Percentiles rank a stretch among this genome's conserved stretches.
These are phyloP conservation scores for Danio choprae DNA, from an alignment of 2,797 vertebrate species.

Conservation along the genomic window DNA sequence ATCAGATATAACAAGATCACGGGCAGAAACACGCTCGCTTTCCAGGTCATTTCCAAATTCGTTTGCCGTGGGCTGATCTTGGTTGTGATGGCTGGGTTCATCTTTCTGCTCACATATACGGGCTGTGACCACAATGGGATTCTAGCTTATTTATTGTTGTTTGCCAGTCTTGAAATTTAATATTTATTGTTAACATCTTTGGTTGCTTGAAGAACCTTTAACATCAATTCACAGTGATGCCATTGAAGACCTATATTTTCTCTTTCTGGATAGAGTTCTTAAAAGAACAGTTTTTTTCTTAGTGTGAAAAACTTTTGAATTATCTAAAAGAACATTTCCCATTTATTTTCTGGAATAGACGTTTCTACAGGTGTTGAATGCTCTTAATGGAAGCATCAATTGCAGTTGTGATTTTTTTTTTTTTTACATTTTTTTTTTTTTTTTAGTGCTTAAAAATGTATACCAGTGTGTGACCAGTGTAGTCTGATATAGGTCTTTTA, in stretches of 20 bases:
- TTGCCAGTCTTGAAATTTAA: not conserved
- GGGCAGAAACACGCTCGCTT: constrained; percentile 15
- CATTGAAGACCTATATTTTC: no score
- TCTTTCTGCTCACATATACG: constrained; percentile 4
- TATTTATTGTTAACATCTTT: not conserved
- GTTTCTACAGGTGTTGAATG: no score
- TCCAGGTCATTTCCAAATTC: constrained; percentile 44
- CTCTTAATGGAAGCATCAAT: no score
- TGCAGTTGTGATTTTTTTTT: no score
- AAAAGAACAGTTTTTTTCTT: no score
- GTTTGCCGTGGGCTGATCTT: not conserved
- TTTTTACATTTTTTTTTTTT: no score
- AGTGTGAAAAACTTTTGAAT: no score
- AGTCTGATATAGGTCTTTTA: not conserved
- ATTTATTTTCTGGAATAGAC: no score
- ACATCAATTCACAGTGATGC: not conserved
- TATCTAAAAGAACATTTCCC: no score
- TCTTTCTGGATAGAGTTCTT: no score
- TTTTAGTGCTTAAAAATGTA: no score
- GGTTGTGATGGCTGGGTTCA: constrained; percentile 17
- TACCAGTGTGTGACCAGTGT: not conserved
- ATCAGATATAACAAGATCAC: constrained; percentile 39
- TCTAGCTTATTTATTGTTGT: not conserved
- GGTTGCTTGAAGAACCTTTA: not conserved
- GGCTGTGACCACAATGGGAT: not conserved